Base-by-base conservation (phyloP, 2,113 vertebrate species). In the Cyanoliseus patagonus region DNA sequence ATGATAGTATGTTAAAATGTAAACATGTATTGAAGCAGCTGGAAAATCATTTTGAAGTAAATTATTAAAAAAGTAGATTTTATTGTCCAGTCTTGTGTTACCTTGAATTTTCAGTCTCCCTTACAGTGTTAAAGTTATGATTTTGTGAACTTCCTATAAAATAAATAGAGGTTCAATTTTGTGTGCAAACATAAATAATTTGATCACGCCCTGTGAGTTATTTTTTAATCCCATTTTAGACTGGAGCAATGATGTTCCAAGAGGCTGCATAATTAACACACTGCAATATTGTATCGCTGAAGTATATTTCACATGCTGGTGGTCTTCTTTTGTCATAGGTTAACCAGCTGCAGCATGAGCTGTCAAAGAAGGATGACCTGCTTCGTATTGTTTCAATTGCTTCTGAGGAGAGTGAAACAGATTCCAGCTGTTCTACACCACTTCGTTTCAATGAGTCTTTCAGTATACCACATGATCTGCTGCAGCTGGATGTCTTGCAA, bases 301-400 rank as follows among this genome's bases (percentile, higher is more conserved):
- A 63, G 62, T 70, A 9, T 35, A 17, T 75, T 68, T 93, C 64
- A 33, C 3, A 2, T 95, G 63, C n/a, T 81, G 67, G 27, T 57
- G 51, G 20, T 28, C 7, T 72, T 79, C 66, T 7, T 91, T 75
- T 49, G 59, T n/a, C 31, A 8, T 97, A 99, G 99, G 99, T 99
- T 84, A 98, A 99, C 94, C 99, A 99, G 96, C 98, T 99, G 64
- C 99, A 99, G 95, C 99, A 99, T 74, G 99, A 99, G 52, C 97
- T 99, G 47, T 97, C 98, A 3, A 99, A 99, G 97, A 99, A 99
- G 96, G 99, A 99, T 11, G 99, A 99, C 86, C 93, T 99, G 75
- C 98, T 99, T 87, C 98, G 99, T 6, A 98, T 99, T 62, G 99
- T 99, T 80, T 99, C 99, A 20, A 99, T 98, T 25, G 98, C 98